Base-by-base conservation (phyloP, 2,113 vertebrate genomes). In the Menura novaehollandiae region DNA sequence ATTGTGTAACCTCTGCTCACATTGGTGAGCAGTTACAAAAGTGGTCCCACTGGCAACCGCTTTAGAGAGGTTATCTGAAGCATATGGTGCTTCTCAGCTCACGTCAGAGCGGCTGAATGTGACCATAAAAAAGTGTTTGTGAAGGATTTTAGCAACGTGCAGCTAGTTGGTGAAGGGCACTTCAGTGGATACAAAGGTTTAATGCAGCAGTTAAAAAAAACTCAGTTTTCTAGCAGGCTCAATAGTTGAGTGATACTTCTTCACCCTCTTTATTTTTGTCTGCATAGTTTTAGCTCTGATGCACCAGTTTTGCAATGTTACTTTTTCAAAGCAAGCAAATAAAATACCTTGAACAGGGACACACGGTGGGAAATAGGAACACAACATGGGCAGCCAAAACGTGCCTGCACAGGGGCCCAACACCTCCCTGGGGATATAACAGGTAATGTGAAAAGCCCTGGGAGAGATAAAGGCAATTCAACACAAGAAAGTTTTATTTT, bases 1-100 rank as follows among this genome's bases (percentile, higher is more conserved):
- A 52, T 44, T 89, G 75, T 77, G 87, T 91, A 97, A 97, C 93
- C 96, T 94, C 91, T 94, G 92, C 94, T 89, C 92, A 84, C 88
- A 16, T 2, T 92, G 91, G 92, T 52, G 95, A 92, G 80, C 83
- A 15, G 9, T 8, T 87, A 90, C 91, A 78, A 10, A 90, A 94
- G 92, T 84, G 85, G 77, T 94, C 95, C 96, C 95, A 89, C 88
- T 26, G 93, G 93, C 88, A 95, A 78, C 80, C 32, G 79, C 87
- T 68, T 49, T 2, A 13, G 69, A 72, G 95, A 91, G 93, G 83
- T 84, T 93, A 95, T 85, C 73, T 87, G 86, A 30, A 95, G 92
- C 92, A 94, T 93, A 91, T 85, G 92, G 88, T 68, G 59, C 88
- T 37, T 43, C 91, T 80, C 93, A 88, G 95, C 81, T 89, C 85